phyloP scores from a whole-genome alignment of 2,888 invertebrate species.

The Carpatolechia fugitivella region DNA sequence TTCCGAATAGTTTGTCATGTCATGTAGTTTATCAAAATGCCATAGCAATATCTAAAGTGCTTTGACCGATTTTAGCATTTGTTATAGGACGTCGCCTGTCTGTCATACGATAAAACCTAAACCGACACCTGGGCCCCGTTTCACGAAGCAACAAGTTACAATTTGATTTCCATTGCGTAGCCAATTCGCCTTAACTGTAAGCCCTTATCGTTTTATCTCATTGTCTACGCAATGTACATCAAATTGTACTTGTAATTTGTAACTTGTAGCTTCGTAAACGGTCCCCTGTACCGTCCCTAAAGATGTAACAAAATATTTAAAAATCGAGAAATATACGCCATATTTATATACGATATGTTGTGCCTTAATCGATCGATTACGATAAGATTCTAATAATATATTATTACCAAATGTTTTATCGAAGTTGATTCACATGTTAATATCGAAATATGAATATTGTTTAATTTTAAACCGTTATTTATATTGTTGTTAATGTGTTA shows the following conservation, averaged over 20 bases:
- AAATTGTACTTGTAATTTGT: too few relatives aligned
- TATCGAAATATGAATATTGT: conserved; percentile 14
- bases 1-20: too few relatives aligned
- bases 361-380: conserved; percentile 26
- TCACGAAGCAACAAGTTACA: too few relatives aligned
- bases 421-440: conserved; percentile 16
- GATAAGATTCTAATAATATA: conserved; percentile 22
- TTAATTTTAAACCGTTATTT: conserved; percentile 30
- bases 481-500: neutral
- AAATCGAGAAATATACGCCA: neutral
- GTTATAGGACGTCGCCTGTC: neutral
- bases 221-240: too few relatives aligned
- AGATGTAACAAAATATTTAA: neutral
- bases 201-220: too few relatives aligned
- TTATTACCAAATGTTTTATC: conserved; percentile 17
- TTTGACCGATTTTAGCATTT: neutral
- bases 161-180: too few relatives aligned
- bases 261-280: too few relatives aligned
- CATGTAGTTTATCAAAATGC: too few relatives aligned
- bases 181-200: too few relatives aligned
- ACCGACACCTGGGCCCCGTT: too few relatives aligned
- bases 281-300: neutral
- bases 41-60: neutral
- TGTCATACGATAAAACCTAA: neutral
- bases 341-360: conserved; percentile 11